Conservation (phyloP, 1,140 invertebrate genomes). For the Oedothorax gibbosus region DNA sequence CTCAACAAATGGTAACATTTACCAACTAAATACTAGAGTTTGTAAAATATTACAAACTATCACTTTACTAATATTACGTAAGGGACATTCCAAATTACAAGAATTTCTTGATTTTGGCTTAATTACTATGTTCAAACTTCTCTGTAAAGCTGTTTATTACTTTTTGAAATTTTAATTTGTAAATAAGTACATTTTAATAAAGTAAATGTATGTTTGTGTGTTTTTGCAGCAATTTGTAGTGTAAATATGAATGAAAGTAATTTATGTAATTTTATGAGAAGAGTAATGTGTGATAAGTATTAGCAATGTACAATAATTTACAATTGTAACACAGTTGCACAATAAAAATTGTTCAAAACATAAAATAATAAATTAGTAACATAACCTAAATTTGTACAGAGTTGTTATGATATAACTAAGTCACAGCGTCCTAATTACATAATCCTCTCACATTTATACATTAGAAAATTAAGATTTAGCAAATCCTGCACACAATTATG, state of each 20-base stretch:
- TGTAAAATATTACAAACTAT: no score
- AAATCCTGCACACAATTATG: not conserved
- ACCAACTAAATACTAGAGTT: no score
- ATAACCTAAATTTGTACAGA: constrained; percentile 45
- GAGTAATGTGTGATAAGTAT: constrained; percentile 16
- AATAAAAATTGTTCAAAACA: constrained; percentile 35
- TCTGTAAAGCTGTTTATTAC: no score
- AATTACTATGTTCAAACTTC: no score
- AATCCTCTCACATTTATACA: constrained; percentile 29
- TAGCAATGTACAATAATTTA: constrained; percentile 55
- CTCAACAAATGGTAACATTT: no score
- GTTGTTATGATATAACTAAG: constrained; percentile 13
- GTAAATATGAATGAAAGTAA: not conserved
- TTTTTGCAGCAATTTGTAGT: not conserved
- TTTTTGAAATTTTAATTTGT: no score
- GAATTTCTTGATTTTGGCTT: no score
- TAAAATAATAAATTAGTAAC: constrained; percentile 56
- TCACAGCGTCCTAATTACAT: constrained; percentile 14
- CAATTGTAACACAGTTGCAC: constrained; percentile 4
- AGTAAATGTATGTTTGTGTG: no score
- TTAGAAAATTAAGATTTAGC: constrained; percentile 5
- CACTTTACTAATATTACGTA: no score
- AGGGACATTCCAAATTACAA: no score
- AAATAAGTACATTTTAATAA: no score
- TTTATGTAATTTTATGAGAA: not conserved